Evolutionary conservation across 2,797 vertebrate species (phyloP), one percentile per base, ranked within the genome.

Genomic region (Sebastes iracundus): DNA sequence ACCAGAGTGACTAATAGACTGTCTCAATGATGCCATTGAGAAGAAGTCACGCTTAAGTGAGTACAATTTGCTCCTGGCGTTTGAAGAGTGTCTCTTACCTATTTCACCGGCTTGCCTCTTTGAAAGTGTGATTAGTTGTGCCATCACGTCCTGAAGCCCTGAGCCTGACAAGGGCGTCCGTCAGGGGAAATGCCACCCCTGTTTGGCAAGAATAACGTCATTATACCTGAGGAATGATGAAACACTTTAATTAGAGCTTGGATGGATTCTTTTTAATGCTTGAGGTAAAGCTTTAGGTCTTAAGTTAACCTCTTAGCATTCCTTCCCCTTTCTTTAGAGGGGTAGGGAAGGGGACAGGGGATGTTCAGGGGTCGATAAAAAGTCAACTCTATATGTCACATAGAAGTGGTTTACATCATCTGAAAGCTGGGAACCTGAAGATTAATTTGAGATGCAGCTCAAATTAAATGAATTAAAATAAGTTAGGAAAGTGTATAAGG

Each of bases 1-100:
- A 69, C 80, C n/a, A 66, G 64, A 71, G 52, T 71, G 62, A 81
- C 81, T 75, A 81, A 80, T 69, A 52, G 76, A 71, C 71, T 4
- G 13, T 49, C n/a, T 52, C 35, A 46, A n/a, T 69, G 58, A 72
- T 20, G 22, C 52, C 32, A 53, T 8, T 88, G 83, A 80, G 75
- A 75, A 68, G 16, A 63, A 75, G 58, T 82, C 77, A 59, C 30
- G 42, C 27, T 64, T 66, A 88, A 77, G 75, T 79, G 79, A 87
- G 64, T 78, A 23, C 49, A 63, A 52, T 60, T 72, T 63, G 72
- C 85, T 69, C 56, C 69, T 14, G 55, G 74, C 42, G 6, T 72
- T 75, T 28, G 58, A 81, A 33, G 53, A 76, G 35, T 53, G 25
- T 63, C 60, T 77, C 53, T 59, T 33, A 38, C 68, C n/a, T 46